phyloP scores from a whole-genome alignment of 2,113 vertebrate genomes.

The Lophotis ruficrista region DNA sequence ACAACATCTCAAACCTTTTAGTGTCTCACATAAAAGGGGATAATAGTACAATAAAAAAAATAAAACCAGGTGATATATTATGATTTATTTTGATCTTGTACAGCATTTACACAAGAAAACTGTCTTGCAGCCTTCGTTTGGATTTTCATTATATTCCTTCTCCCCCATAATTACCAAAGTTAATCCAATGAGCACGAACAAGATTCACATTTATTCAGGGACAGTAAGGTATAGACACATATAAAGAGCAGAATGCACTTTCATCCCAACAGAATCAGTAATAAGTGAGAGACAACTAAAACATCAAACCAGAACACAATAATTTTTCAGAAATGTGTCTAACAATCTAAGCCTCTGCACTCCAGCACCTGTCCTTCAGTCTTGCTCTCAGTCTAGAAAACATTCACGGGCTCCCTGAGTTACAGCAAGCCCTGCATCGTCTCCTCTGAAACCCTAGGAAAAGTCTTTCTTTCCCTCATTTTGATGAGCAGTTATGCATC shows the following conservation, averaged over 20 bases:
- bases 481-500: not conserved
- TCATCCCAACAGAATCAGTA: not conserved
- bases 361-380: not conserved
- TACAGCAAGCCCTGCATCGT: not conserved
- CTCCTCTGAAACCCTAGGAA: not conserved
- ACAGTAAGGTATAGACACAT: not conserved
- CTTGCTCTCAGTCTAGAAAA: not conserved
- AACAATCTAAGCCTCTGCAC: not conserved
- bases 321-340: not conserved
- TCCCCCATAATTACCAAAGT: not conserved
- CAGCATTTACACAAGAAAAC: not conserved
- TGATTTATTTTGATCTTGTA: not conserved
- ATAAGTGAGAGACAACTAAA: not conserved
- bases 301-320: not conserved
- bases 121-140: not conserved
- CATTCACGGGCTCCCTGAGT: fast-evolving
- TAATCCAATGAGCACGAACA: not conserved
- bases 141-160: not conserved
- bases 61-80: not conserved
- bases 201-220: not conserved
- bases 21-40: not conserved
- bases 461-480: not conserved
- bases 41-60: not conserved
- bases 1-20: not conserved
- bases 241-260: not conserved